Evolutionary conservation across 2,888 invertebrate species (phyloP).

Genomic region (Netelia fuscicornis): DNA sequence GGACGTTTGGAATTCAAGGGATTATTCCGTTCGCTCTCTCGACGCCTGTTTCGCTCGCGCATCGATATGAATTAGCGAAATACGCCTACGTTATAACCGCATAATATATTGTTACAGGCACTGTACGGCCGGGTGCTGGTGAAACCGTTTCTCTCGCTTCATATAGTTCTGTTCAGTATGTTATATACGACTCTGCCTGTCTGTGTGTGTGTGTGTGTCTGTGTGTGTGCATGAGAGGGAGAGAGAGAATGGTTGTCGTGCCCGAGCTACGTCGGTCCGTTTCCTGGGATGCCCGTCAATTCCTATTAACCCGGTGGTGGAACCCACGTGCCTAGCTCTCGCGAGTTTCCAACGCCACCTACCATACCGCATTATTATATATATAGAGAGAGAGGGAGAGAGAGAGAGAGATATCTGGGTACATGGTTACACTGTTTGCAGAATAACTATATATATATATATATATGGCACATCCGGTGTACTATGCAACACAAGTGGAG

Average conservation of each 20-base stretch:
- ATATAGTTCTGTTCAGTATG: conserved; percentile 35
- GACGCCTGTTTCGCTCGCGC: conserved; percentile 48
- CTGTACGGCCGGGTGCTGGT: conserved; percentile 10
- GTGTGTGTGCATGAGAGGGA: background rate
- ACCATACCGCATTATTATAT: conserved; percentile 2
- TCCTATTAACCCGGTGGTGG: conserved; percentile 64
- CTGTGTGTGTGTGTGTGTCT: too few relatives aligned
- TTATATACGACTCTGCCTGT: conserved; percentile 1
- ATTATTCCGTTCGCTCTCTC: conserved; percentile 52
- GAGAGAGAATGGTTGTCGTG: conserved; percentile 27
- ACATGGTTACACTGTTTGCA: conserved; percentile 14
- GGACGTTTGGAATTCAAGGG: conserved; percentile 63
- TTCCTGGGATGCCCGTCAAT: conserved; percentile 63
- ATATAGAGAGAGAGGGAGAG: background rate
- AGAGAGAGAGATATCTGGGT: conserved; percentile 1
- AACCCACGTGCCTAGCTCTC: conserved; percentile 55
- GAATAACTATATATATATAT: background rate
- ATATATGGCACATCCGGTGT: conserved; percentile 31
- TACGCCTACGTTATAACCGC: background rate
- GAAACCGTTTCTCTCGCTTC: conserved; percentile 2
- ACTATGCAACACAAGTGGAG: conserved; percentile 35
- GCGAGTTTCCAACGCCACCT: conserved; percentile 23
- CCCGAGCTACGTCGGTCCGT: conserved; percentile 60
- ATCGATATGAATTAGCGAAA: conserved; percentile 64
- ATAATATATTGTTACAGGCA: background rate